These are phyloP conservation scores for Pteromalus puparum DNA, from an alignment of 1,140 invertebrate species.

Conservation along the genomic window DNA sequence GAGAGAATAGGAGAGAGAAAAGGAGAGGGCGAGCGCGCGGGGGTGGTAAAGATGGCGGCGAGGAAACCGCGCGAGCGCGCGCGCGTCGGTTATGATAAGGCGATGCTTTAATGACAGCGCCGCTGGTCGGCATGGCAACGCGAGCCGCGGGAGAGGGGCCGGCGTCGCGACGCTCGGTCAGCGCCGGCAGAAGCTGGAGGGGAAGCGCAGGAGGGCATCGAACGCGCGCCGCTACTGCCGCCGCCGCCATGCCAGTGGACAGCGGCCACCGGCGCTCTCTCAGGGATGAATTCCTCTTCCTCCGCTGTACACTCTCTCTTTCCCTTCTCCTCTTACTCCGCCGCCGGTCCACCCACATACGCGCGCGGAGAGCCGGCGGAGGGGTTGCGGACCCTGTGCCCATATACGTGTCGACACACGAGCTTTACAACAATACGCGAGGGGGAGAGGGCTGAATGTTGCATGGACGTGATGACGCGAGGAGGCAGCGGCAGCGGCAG, in stretches of 20 bases:
- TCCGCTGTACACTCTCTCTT: conserved; percentile 58
- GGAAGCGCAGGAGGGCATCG: conserved; percentile 51
- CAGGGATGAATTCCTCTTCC: conserved; percentile 71
- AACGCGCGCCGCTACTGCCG: conserved; percentile 64
- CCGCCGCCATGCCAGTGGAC: conserved; percentile 73
- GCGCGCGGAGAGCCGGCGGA: not conserved
- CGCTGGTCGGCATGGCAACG: conserved; percentile 71
- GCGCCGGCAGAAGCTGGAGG: conserved; percentile 56
- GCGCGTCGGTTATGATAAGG: conserved; percentile 76
- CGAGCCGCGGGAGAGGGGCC: conserved; percentile 65
- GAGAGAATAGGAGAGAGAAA: not conserved
- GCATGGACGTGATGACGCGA: conserved; percentile 9
- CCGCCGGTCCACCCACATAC: conserved; percentile 9
- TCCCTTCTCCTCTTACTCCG: conserved; percentile 32
- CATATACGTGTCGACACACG: conserved; percentile 13
- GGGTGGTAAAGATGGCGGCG: conserved; percentile 39
- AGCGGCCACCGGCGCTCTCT: conserved; percentile 65
- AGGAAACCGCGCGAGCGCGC: conserved; percentile 9
- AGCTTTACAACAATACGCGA: conserved; percentile 33
- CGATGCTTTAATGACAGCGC: conserved; percentile 75
- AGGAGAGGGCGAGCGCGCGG: not conserved
- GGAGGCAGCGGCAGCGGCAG: not conserved
- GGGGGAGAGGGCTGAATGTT: conserved; percentile 4
- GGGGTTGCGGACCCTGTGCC: not conserved
- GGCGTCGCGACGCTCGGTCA: conserved; percentile 72